Evolutionary conservation across 2,113 vertebrate genomes (phyloP).

Genomic region (Gymnocephalus cernua): DNA sequence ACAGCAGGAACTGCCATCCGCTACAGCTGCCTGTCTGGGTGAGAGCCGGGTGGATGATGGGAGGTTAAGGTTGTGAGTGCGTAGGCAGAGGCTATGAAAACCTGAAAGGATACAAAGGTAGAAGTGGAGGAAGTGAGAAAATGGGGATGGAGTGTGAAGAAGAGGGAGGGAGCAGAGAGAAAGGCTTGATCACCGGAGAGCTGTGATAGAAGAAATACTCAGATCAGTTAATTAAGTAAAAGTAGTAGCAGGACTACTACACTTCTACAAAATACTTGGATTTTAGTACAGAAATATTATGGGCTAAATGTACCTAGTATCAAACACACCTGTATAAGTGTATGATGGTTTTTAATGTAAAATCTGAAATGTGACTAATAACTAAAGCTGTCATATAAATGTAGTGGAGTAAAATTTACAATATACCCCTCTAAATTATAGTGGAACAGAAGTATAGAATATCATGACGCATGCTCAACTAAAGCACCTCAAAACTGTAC

Average conservation of each 20-base stretch:
- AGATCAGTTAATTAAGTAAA: background rate
- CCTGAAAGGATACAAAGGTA: slow-evolving; percentile 48
- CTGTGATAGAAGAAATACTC: background rate
- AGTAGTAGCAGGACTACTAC: background rate
- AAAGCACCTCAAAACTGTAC: background rate
- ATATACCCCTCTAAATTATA: background rate
- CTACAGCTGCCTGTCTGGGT: slow-evolving; percentile 85
- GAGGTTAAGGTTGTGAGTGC: slow-evolving; percentile 22
- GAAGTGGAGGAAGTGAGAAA: slow-evolving; percentile 67
- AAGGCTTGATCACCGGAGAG: slow-evolving; percentile 34
- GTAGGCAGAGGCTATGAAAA: slow-evolving; percentile 54
- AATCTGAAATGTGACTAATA: background rate
- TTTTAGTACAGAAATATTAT: background rate
- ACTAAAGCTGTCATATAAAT: background rate
- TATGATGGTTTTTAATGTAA: background rate
- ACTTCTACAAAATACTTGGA: background rate
- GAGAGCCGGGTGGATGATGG: slow-evolving; percentile 53
- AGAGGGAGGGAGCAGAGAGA: slow-evolving; percentile 29
- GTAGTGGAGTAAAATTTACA: background rate
- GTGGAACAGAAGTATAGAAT: background rate
- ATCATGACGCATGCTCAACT: background rate
- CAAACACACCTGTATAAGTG: background rate
- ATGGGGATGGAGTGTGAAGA: slow-evolving; percentile 65
- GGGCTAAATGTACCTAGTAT: background rate
- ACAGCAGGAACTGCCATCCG: slow-evolving; percentile 73